phyloP scores from a whole-genome alignment of 53 echinoderm and acorn worm species.

The Henricia sp. region DNA sequence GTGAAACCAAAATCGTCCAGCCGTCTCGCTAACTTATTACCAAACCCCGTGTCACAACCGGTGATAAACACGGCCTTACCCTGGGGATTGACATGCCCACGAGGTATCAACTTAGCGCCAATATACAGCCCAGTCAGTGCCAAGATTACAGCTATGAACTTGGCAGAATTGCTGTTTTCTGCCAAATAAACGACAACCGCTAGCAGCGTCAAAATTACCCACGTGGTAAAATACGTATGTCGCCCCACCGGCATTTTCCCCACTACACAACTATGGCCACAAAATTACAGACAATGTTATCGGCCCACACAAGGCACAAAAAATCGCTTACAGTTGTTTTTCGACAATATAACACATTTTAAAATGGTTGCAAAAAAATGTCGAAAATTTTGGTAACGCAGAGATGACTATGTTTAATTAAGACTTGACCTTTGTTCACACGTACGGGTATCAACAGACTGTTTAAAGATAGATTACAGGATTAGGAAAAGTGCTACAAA shows the following conservation, averaged over 20 bases:
- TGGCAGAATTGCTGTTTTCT: constrained; percentile 47
- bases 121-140: constrained; percentile 35
- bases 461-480: no score
- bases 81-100: constrained; percentile 45
- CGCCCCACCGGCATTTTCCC: constrained; percentile 7
- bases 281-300: no score
- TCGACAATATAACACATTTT: no score
- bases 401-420: no score
- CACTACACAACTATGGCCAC: no score
- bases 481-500: no score
- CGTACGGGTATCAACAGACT: no score
- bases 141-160: constrained; percentile 32
- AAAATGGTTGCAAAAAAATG: no score
- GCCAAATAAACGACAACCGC: constrained; percentile 26
- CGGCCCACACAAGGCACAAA: no score
- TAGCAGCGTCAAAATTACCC: neutral
- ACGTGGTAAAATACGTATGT: constrained; percentile 3
- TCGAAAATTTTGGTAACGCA: no score
- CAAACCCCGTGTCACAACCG: constrained; percentile 72
- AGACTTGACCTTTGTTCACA: no score
- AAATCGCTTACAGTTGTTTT: no score
- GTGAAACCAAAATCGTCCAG: constrained; percentile 51
- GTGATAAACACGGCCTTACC: constrained; percentile 66
- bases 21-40: constrained; percentile 48
- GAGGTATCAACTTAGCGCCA: constrained; percentile 43